Conservation (phyloP, 2,113 vertebrate species). For the Cepphus grylle region DNA sequence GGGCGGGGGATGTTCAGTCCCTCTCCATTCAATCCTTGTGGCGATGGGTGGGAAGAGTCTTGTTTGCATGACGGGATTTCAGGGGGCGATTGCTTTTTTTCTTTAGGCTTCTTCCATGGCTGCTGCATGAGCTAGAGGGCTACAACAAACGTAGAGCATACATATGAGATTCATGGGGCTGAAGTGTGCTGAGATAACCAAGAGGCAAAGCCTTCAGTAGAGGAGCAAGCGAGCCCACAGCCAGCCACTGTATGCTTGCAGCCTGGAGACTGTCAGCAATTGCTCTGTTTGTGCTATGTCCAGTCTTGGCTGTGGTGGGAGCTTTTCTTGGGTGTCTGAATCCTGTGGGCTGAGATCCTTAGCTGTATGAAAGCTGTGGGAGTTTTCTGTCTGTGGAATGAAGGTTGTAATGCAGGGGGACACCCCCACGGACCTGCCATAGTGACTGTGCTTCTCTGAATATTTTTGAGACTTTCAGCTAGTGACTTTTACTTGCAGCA, state of each 20-base stretch:
- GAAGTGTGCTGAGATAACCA: background rate
- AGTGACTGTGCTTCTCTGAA: background rate
- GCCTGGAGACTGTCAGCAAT: background rate
- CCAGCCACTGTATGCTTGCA: background rate
- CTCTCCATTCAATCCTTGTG: conserved; percentile 37
- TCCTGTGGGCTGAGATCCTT: background rate
- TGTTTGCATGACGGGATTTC: conserved; percentile 59
- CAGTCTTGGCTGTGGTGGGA: background rate
- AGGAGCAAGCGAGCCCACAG: background rate
- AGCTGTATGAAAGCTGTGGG: background rate
- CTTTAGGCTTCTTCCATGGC: conserved; percentile 7
- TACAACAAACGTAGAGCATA: conserved; percentile 21
- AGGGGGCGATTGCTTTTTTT: conserved; percentile 23
- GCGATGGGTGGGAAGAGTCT: conserved; percentile 47
- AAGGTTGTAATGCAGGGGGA: background rate
- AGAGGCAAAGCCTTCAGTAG: background rate
- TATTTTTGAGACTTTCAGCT: background rate
- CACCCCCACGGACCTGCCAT: background rate
- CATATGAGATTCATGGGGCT: conserved; percentile 9
- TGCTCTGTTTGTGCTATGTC: background rate
- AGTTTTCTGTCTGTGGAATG: background rate
- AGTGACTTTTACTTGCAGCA: background rate
- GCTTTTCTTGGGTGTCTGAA: background rate
- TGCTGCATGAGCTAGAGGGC: background rate
- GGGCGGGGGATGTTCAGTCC: background rate